Conservation (phyloP, 2,888 invertebrate species). For the Nezara viridula region DNA sequence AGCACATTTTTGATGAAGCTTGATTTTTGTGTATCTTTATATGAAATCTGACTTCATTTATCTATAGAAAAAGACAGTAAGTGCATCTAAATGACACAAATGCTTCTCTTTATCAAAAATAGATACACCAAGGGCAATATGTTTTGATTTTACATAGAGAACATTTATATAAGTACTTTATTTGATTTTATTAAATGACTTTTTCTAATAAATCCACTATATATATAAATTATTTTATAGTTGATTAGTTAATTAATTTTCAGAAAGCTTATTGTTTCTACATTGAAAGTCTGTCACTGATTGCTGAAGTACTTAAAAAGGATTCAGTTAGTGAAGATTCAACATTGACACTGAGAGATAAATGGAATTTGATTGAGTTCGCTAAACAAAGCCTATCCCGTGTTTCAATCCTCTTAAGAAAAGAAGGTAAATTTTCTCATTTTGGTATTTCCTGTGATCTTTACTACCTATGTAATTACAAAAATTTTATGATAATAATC, state of each 20-base stretch:
- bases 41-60: too few species aligned
- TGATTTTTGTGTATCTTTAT: too few species aligned
- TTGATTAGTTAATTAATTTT: constrained; percentile 56
- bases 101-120: too few species aligned
- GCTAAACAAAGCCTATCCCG: constrained; percentile 63
- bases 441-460: not conserved
- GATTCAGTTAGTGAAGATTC: constrained; percentile 50
- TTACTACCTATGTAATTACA: too few species aligned
- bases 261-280: constrained; percentile 63
- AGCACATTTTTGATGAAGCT: too few species aligned
- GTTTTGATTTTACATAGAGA: not conserved
- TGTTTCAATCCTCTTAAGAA: constrained; percentile 60
- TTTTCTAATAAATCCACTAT: too few species aligned
- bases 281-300: constrained; percentile 62
- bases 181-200: too few species aligned
- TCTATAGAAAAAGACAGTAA: too few species aligned
- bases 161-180: not conserved
- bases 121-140: too few species aligned
- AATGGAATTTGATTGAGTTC: constrained; percentile 63
- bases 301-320: constrained; percentile 61
- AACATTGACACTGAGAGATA: constrained; percentile 60
- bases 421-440: constrained; percentile 57
- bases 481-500: too few species aligned
- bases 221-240: too few species aligned
- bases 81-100: too few species aligned